Conservation (phyloP, 2,797 vertebrate genomes). For the Tamandua tetradactyla region DNA sequence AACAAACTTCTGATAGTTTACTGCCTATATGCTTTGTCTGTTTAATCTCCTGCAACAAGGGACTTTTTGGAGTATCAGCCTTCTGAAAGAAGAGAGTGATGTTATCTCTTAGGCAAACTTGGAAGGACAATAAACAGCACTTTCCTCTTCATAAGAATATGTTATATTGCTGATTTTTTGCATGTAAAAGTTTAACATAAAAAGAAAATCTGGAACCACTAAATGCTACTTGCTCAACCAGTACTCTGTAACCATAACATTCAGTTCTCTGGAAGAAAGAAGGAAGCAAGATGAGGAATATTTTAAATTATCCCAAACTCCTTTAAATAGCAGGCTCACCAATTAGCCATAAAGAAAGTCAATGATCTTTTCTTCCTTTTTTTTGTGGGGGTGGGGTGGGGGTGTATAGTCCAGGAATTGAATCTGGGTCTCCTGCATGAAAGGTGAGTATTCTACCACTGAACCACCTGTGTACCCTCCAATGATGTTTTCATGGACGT, state of each 20-base stretch:
- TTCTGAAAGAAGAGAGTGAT: constrained; percentile 53
- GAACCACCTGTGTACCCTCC: too few relatives aligned
- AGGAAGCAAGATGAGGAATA: constrained; percentile 25
- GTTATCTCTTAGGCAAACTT: constrained; percentile 58
- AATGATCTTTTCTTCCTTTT: background rate
- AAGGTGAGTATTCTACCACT: too few relatives aligned
- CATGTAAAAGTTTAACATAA: constrained; percentile 73
- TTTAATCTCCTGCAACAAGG: background rate
- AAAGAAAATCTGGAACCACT: constrained; percentile 78
- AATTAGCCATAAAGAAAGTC: background rate
- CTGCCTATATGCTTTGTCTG: background rate
- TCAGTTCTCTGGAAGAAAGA: constrained; percentile 45
- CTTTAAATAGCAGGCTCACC: background rate
- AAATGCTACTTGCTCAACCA: constrained; percentile 67
- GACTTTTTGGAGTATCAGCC: background rate
- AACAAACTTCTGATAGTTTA: background rate
- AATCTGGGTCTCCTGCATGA: too few relatives aligned
- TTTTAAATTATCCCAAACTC: constrained; percentile 32
- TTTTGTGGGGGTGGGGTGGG: too few relatives aligned
- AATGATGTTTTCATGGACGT: too few relatives aligned
- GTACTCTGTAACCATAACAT: constrained; percentile 66
- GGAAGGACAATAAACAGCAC: constrained; percentile 70
- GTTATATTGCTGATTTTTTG: constrained; percentile 57
- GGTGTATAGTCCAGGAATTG: too few relatives aligned
- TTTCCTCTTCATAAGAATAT: constrained; percentile 71